These are phyloP conservation scores for Chrysemys picta DNA, from an alignment of 2,113 vertebrate species.

Conservation along the genomic window DNA sequence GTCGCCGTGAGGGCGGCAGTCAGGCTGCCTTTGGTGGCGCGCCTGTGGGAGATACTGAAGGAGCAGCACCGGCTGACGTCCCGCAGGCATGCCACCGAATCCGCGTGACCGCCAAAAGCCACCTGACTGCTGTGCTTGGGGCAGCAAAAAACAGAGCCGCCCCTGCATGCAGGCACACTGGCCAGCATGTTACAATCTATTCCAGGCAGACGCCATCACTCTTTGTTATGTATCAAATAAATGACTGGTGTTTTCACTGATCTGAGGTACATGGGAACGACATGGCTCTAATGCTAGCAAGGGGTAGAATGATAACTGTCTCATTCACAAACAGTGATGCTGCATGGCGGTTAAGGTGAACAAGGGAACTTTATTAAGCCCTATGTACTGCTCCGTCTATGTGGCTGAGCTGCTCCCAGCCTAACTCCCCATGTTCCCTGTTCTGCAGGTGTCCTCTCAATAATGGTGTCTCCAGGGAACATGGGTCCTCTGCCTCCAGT, in stretches of 20 bases:
- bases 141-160: too few relatives aligned
- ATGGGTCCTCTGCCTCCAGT: not conserved
- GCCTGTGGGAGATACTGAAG: too few relatives aligned
- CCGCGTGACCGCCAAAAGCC: too few relatives aligned
- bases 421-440: too few relatives aligned
- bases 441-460: not conserved
- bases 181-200: not conserved
- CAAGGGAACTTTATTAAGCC: not conserved
- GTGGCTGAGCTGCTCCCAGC: not conserved
- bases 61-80: too few relatives aligned
- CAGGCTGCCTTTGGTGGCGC: too few relatives aligned
- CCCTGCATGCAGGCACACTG: not conserved
- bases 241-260: not conserved
- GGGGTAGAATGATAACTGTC: not conserved
- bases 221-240: not conserved
- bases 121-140: too few relatives aligned
- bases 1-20: too few relatives aligned
- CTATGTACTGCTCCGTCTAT: not conserved
- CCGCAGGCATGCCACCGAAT: too few relatives aligned
- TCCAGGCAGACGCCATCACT: not conserved
- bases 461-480: not conserved
- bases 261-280: not conserved
- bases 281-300: not conserved
- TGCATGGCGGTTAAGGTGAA: not conserved
- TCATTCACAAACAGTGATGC: not conserved